phyloP scores from a whole-genome alignment of 2,113 vertebrate species.

The Semnornis frantzii region DNA sequence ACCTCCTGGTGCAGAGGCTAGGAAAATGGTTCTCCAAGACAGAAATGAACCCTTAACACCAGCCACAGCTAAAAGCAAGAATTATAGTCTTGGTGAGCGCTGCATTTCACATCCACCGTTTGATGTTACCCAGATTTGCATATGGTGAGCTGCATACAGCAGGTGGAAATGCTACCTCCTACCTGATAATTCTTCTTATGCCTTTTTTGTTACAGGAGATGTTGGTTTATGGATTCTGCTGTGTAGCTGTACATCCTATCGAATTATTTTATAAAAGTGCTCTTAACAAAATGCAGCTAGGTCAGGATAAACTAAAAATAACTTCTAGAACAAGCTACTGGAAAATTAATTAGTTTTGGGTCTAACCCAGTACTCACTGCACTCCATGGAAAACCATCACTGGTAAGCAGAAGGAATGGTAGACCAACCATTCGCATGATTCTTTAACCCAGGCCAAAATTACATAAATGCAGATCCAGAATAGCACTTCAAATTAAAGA shows the following conservation, averaged over 20 bases:
- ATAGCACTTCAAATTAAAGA: background rate
- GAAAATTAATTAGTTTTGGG: slow-evolving; percentile 56
- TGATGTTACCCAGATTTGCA: background rate
- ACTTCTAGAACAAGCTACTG: slow-evolving; percentile 15
- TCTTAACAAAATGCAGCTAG: slow-evolving; percentile 41
- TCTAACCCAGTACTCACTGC: background rate
- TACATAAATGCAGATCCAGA: background rate
- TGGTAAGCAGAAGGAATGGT: background rate
- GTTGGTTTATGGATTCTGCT: background rate
- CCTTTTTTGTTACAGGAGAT: background rate
- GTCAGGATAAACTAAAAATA: slow-evolving; percentile 65
- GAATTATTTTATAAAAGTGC: slow-evolving; percentile 6
- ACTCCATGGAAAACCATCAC: background rate
- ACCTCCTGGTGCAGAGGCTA: background rate
- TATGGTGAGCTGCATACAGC: background rate
- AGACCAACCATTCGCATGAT: background rate
- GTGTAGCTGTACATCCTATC: background rate
- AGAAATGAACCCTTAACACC: background rate
- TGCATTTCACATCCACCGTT: background rate
- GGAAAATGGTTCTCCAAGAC: background rate
- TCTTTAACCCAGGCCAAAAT: background rate
- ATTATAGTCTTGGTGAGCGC: background rate
- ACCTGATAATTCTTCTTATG: background rate
- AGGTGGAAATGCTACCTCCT: background rate
- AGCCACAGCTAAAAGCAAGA: background rate